Evolutionary conservation across 2,797 vertebrate species (phyloP).

Genomic region (Alcedo quadribrachys): DNA sequence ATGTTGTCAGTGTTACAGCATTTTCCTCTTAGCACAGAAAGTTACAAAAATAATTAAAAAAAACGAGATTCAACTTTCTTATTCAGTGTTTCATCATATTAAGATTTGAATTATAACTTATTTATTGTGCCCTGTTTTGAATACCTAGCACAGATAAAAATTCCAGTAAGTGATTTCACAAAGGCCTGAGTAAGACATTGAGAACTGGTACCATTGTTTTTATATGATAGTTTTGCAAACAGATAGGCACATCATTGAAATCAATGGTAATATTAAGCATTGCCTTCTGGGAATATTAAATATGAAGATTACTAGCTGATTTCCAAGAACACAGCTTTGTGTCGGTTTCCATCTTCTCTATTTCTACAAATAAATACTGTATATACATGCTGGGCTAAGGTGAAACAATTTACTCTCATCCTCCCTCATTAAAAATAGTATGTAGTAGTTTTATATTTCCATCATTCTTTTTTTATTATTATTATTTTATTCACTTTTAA

Average conservation of each 20-base stretch:
- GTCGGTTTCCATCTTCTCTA: neutral
- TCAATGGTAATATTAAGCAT: neutral
- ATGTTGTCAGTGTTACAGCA: neutral
- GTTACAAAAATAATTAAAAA: neutral
- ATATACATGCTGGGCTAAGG: neutral
- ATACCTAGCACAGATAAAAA: conserved; percentile 25
- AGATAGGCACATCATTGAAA: neutral
- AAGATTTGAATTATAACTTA: neutral
- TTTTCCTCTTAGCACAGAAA: neutral
- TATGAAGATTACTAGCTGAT: neutral
- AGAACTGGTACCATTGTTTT: neutral
- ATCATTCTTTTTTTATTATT: neutral
- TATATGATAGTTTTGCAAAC: neutral
- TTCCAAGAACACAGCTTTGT: neutral
- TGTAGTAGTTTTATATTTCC: neutral
- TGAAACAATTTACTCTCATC: neutral
- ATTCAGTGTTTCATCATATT: neutral
- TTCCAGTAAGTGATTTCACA: conserved; percentile 29
- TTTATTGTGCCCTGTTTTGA: neutral
- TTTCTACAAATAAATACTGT: neutral
- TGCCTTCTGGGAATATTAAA: conserved; percentile 27
- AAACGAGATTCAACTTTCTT: neutral
- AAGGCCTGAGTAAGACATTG: neutral
- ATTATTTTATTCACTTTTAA: neutral
- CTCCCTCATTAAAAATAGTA: neutral